These are phyloP conservation scores for Watsonalla binaria DNA, from an alignment of 2,888 invertebrate genomes.

Conservation along the genomic window DNA sequence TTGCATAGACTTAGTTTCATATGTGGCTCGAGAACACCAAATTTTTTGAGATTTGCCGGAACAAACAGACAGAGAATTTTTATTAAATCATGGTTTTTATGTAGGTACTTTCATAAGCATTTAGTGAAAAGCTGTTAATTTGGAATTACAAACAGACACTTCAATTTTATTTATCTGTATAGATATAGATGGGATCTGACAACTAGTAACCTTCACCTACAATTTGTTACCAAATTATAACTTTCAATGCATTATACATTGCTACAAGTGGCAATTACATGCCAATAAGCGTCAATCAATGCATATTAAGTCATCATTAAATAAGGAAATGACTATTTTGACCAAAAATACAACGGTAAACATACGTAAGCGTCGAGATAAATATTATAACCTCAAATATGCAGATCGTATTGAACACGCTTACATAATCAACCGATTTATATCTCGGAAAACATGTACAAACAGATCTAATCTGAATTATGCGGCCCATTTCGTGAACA, in stretches of 20 bases:
- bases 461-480: constrained; percentile 6
- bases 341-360: constrained; percentile 13
- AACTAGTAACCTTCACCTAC: too few relatives aligned
- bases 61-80: too few relatives aligned
- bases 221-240: too few relatives aligned
- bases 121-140: too few relatives aligned
- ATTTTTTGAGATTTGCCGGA: too few relatives aligned
- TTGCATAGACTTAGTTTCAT: too few relatives aligned
- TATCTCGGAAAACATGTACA: constrained; percentile 10
- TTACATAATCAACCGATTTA: constrained; percentile 21
- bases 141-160: too few relatives aligned
- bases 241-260: not conserved
- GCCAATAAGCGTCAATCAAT: not conserved
- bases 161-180: too few relatives aligned
- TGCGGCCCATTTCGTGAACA: constrained; percentile 14
- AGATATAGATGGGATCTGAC: too few relatives aligned
- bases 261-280: not conserved
- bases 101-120: too few relatives aligned
- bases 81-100: too few relatives aligned
- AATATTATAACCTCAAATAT: constrained; percentile 29
- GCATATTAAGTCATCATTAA: not conserved
- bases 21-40: too few relatives aligned
- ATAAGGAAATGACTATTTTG: not conserved
- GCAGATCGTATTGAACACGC: constrained; percentile 3
- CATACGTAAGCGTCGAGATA: constrained; percentile 4